phyloP scores from a whole-genome alignment of 2,113 vertebrate genomes.

The Campylorhamphus procurvoides region DNA sequence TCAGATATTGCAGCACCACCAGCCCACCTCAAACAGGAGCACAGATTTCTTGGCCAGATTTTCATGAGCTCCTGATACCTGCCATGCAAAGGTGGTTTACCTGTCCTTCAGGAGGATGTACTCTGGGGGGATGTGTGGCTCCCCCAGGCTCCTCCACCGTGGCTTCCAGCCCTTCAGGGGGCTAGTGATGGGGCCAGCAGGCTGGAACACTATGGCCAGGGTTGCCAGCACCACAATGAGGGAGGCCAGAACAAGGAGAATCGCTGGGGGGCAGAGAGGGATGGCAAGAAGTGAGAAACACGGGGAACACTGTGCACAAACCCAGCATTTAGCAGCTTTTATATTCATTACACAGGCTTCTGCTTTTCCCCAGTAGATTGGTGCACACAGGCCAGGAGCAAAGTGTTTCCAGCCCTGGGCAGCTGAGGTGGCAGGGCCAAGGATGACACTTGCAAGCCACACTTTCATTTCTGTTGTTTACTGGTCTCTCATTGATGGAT shows the following conservation, averaged over 20 bases:
- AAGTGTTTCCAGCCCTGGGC: background rate
- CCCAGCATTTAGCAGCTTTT: background rate
- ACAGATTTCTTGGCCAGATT: background rate
- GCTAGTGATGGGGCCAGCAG: conserved; percentile 56
- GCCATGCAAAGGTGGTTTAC: background rate
- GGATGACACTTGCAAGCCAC: background rate
- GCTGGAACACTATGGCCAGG: conserved; percentile 81
- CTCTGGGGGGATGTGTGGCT: conserved; percentile 74
- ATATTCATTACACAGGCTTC: accelerated
- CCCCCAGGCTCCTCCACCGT: conserved; percentile 86
- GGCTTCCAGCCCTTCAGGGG: conserved; percentile 78
- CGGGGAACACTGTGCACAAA: background rate
- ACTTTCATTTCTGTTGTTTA: background rate
- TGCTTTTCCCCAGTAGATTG: background rate
- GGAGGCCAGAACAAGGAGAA: conserved; percentile 79
- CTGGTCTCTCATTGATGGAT: background rate
- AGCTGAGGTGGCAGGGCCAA: background rate
- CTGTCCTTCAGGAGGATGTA: conserved; percentile 76
- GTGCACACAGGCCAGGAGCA: background rate
- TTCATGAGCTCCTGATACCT: background rate
- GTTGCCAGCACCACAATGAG: conserved; percentile 74
- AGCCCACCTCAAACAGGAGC: background rate
- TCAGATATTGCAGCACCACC: background rate
- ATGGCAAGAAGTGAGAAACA: background rate
- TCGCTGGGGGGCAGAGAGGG: conserved; percentile 26